Conservation (phyloP, 2,113 vertebrate genomes). For the Chitala chitala region DNA sequence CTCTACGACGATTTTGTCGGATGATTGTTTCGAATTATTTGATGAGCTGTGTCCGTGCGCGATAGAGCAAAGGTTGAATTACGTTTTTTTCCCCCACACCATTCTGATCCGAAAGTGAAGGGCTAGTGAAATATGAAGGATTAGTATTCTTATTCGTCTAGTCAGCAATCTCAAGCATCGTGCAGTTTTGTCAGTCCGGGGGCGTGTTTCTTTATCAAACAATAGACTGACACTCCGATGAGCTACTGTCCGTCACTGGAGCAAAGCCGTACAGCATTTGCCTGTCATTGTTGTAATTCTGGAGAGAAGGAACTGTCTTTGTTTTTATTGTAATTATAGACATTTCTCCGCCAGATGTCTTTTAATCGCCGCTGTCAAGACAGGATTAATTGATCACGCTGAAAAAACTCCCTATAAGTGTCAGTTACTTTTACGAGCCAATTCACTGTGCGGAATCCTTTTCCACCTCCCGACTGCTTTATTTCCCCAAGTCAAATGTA, state of each 20-base stretch:
- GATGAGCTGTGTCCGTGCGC: not conserved
- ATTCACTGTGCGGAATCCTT: not conserved
- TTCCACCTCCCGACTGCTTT: not conserved
- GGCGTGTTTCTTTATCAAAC: not conserved
- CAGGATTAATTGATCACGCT: conserved; percentile 11
- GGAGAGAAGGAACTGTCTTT: not conserved
- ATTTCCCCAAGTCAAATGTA: not conserved
- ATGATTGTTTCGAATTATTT: not conserved
- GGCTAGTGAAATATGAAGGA: not conserved
- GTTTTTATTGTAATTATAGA: conserved; percentile 12
- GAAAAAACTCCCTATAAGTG: not conserved
- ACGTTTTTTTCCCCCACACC: too few species aligned
- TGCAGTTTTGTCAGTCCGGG: not conserved
- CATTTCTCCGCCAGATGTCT: conserved; percentile 7
- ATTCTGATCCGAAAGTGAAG: too few species aligned
- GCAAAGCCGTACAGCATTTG: not conserved
- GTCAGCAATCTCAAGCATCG: not conserved
- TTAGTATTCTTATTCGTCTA: not conserved
- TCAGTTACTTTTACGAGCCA: conserved; percentile 13
- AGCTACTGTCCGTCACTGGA: not conserved
- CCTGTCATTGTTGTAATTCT: not conserved
- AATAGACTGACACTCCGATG: conserved; percentile 5
- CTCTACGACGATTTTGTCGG: not conserved
- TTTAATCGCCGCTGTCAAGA: not conserved
- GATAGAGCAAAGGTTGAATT: too few species aligned